phyloP scores from a whole-genome alignment of 2,113 vertebrate genomes.

The Corvus hawaiiensis region DNA sequence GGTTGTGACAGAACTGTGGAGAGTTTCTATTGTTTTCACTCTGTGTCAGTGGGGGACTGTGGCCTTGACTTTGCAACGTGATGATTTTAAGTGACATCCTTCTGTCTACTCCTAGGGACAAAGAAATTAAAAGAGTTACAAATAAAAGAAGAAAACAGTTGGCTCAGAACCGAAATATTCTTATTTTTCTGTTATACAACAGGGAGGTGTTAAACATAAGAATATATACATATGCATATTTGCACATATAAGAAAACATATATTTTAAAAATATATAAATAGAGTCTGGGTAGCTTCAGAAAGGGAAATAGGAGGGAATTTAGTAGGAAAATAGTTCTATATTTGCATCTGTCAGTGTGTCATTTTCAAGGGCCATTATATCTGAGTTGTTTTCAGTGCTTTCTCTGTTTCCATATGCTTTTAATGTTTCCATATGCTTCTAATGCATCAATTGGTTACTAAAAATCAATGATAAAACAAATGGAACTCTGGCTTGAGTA shows the following conservation, averaged over 20 bases:
- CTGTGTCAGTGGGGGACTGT: not conserved
- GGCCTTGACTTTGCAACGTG: not conserved
- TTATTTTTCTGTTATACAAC: not conserved
- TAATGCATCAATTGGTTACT: not conserved
- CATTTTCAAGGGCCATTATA: not conserved
- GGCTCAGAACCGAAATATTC: not conserved
- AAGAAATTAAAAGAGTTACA: not conserved
- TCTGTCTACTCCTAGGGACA: not conserved
- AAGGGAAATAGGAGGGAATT: not conserved
- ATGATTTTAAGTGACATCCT: not conserved
- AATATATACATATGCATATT: not conserved
- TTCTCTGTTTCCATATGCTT: not conserved
- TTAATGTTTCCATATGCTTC: not conserved
- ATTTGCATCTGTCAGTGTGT: not conserved
- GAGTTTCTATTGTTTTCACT: not conserved
- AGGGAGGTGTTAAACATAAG: not conserved
- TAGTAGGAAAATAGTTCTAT: not conserved
- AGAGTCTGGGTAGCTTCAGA: not conserved
- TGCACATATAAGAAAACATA: not conserved
- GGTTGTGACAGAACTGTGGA: not conserved
- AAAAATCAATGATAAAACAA: not conserved
- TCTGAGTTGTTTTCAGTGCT: not conserved
- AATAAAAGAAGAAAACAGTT: not conserved
- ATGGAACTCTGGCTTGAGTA: not conserved
- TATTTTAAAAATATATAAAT: not conserved